Evolutionary conservation across 2,113 vertebrate genomes (phyloP), one percentile per base, ranked within the genome.

Genomic region (Odocoileus hemionus): DNA sequence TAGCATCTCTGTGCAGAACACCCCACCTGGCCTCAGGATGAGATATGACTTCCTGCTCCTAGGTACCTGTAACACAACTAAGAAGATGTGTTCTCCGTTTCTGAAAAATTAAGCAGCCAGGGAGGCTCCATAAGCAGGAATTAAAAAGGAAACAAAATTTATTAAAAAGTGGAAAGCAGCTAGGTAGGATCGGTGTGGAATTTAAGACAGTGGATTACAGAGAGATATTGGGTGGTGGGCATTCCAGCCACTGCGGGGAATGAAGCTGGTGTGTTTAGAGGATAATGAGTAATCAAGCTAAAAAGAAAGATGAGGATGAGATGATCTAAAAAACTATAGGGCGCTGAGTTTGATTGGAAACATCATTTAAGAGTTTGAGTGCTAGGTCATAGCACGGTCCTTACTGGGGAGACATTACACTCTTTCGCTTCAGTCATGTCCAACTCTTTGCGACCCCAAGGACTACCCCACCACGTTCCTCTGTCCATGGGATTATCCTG

Each of bases 321-420:
- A 10, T 33, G 6, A 26, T 85, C 33, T 85, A 33, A 67, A 50
- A 76, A 90, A 28, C 17, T 13, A 5, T 25, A 52, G 17, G 83
- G 57, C 7, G 30, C 11, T 26, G 57, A 50, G 45, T 89, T 86
- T 76, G 30, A 86, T 17, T 30, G 26, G 78, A 74, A 67, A 45
- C 28, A 57, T 52, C 45, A 9, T 15, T 28, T 19, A 61, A 17
- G 33, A 14, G 23, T 89, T 30, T 50, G 60, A 57, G 57, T 21
- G 36, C 7, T 43, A 7, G 21, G n/a, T 10, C 3, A 0, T 58
- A 6, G 10, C 33, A 1, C 13, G 13, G 45, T 28, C 55, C 54
- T 89, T 70, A 26, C 1, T n/a, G 16, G 86, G 60, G 39, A 45
- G 39, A 26, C 39, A 5, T 15, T 78, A 25, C 30, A 9, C 45